phyloP scores from a whole-genome alignment of 2,797 vertebrate genomes.

The Toxotes lorentzi region DNA sequence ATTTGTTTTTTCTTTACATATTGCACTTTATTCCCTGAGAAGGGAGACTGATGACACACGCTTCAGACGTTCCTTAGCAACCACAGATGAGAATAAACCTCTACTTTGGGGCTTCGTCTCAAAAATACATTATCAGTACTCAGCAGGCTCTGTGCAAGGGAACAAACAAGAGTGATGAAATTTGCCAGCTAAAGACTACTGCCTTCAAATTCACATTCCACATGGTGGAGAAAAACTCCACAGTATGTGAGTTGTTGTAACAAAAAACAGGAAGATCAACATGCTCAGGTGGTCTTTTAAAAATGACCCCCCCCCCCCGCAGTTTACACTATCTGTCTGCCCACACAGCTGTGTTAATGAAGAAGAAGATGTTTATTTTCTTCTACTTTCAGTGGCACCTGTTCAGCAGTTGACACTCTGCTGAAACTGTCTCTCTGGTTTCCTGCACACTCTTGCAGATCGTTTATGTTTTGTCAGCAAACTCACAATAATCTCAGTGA shows the following conservation, averaged over 20 bases:
- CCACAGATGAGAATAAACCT: slow-evolving; percentile 71
- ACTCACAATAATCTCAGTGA: slow-evolving; percentile 16
- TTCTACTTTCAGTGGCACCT: not conserved
- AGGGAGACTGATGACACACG: slow-evolving; percentile 42
- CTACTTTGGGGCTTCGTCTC: slow-evolving; percentile 35
- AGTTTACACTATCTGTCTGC: slow-evolving; percentile 2
- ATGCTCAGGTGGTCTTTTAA: slow-evolving; percentile 23
- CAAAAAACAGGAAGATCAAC: slow-evolving; percentile 34
- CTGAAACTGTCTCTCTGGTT: slow-evolving; percentile 1
- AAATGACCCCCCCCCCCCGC: slow-evolving; percentile 1
- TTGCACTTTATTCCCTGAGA: slow-evolving; percentile 44
- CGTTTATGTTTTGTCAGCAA: slow-evolving; percentile 12
- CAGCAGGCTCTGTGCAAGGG: slow-evolving; percentile 17
- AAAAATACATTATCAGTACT: slow-evolving; percentile 33
- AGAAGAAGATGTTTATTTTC: slow-evolving; percentile 19
- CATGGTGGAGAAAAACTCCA: not conserved
- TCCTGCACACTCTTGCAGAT: slow-evolving; percentile 1
- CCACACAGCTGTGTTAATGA: slow-evolving; percentile 16
- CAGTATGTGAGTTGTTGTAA: slow-evolving; percentile 44
- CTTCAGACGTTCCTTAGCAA: slow-evolving; percentile 78
- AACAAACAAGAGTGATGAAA: slow-evolving; percentile 22
- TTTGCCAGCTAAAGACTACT: slow-evolving; percentile 5
- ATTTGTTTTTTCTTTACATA: slow-evolving; percentile 39
- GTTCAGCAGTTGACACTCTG: slow-evolving; percentile 2
- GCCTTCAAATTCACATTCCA: slow-evolving; percentile 18